Conservation (phyloP, 2,797 vertebrate genomes). For the Novumbra hubbsi region DNA sequence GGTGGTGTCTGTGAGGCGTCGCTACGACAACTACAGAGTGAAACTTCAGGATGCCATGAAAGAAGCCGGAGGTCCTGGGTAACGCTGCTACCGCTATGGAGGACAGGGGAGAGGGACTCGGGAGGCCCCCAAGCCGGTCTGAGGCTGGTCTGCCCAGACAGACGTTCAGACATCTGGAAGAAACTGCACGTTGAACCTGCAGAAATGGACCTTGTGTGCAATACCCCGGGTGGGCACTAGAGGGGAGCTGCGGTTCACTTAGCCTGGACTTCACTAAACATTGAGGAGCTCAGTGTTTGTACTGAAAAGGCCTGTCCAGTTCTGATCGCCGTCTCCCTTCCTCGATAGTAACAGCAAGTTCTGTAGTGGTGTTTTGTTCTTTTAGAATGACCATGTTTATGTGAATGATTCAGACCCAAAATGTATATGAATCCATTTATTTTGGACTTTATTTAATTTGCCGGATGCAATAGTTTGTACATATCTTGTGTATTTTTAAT, state of each 20-base stretch:
- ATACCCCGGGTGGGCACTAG: constrained; percentile 21
- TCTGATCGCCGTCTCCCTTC: constrained; percentile 27
- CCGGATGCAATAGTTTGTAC: constrained; percentile 69
- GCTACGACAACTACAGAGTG: constrained; percentile 82
- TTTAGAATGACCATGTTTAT: constrained; percentile 29
- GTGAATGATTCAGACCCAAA: constrained; percentile 61
- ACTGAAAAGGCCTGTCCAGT: constrained; percentile 42
- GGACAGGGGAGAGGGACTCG: constrained; percentile 14
- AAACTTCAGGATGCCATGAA: constrained; percentile 87
- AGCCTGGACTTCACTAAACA: constrained; percentile 37
- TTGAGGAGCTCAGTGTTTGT: constrained; percentile 38
- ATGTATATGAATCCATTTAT: constrained; percentile 41
- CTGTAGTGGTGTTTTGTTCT: constrained; percentile 27
- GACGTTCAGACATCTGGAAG: background rate
- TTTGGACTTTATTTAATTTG: constrained; percentile 66
- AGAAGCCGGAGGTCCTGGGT: constrained; percentile 70
- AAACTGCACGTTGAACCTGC: constrained; percentile 11
- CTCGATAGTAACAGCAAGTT: constrained; percentile 6
- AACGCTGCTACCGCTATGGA: constrained; percentile 50
- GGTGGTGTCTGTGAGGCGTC: constrained; percentile 73
- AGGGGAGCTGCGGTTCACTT: constrained; percentile 12
- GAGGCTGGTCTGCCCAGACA: background rate
- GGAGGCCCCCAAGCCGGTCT: background rate
- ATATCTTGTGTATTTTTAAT: constrained; percentile 72
- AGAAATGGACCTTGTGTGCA: constrained; percentile 14